phyloP scores from a whole-genome alignment of 1,140 invertebrate genomes.

The Uloborus diversus region DNA sequence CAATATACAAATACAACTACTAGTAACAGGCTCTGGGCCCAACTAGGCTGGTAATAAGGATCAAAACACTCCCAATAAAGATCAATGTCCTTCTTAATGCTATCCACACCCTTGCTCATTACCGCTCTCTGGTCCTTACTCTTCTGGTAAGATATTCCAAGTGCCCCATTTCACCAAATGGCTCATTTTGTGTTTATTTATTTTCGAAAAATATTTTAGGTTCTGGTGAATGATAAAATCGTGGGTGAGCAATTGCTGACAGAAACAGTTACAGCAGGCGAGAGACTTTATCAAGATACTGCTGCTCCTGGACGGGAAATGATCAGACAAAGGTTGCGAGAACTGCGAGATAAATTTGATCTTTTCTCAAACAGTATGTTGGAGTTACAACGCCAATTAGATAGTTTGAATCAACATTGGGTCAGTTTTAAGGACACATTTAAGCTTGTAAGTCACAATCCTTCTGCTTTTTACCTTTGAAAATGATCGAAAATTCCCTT shows the following conservation, averaged over 20 bases:
- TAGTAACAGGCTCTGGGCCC: too few species aligned
- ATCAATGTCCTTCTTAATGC: too few species aligned
- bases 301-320: constrained; percentile 87
- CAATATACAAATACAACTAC: too few species aligned
- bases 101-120: too few species aligned
- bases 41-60: too few species aligned
- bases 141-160: not conserved
- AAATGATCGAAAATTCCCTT: too few species aligned
- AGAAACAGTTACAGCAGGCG: constrained; percentile 69
- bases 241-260: constrained; percentile 42
- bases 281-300: constrained; percentile 89
- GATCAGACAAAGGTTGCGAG: constrained; percentile 82
- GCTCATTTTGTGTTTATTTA: too few species aligned
- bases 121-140: not conserved
- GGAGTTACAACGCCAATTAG: constrained; percentile 72
- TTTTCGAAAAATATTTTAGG: too few species aligned
- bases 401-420: constrained; percentile 84
- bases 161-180: too few species aligned
- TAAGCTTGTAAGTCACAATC: constrained; percentile 81
- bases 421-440: constrained; percentile 85
- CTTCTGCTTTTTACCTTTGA: too few species aligned
- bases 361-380: constrained; percentile 64
- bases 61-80: too few species aligned
- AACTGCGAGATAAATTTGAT: constrained; percentile 71
- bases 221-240: constrained; percentile 45